These are phyloP conservation scores for Spheniscus mendiculus DNA, from an alignment of 2,113 vertebrate species.

Conservation along the genomic window DNA sequence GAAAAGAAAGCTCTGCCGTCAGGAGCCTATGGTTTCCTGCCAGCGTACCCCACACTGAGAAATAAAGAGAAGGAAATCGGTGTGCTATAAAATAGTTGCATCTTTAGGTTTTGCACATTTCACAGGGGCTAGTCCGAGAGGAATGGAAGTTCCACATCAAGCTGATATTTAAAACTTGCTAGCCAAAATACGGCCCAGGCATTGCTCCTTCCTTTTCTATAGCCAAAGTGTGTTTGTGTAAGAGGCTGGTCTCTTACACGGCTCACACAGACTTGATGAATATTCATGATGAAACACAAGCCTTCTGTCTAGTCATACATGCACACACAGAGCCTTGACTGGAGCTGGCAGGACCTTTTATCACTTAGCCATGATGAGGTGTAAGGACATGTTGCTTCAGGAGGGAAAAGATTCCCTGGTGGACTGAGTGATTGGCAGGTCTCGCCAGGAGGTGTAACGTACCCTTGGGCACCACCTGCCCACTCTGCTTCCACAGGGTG, in stretches of 20 bases:
- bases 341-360: background rate
- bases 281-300: background rate
- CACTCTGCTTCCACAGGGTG: background rate
- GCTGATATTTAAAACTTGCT: background rate
- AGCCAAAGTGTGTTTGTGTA: background rate
- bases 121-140: background rate
- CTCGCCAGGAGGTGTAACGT: accelerated
- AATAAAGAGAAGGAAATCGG: background rate
- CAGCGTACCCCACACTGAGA: background rate
- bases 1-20: background rate
- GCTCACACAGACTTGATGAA: background rate
- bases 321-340: background rate
- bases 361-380: background rate
- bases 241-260: background rate
- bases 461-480: background rate
- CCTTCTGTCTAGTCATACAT: background rate
- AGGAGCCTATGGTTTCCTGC: background rate
- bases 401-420: background rate
- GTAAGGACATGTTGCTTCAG: background rate
- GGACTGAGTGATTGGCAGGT: background rate
- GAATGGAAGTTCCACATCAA: background rate
- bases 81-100: background rate
- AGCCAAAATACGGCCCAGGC: background rate
- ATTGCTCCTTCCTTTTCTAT: background rate
- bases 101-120: background rate